Conservation (phyloP, 92 coral and sea anemone genomes). For the Palythoa grandis region DNA sequence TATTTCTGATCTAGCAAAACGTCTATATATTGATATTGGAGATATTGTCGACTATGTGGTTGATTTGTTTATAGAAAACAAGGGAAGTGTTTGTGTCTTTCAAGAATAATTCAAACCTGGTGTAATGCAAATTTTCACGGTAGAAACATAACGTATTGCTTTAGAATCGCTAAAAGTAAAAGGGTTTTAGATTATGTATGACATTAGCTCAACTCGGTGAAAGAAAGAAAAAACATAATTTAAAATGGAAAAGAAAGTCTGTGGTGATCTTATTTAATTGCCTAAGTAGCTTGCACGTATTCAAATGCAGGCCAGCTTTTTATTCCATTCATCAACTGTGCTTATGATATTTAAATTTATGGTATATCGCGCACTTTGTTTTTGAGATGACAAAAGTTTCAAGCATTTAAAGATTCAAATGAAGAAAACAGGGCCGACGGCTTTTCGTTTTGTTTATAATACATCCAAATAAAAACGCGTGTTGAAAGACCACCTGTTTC, state of each 20-base stretch:
- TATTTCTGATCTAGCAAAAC: conserved; percentile 11
- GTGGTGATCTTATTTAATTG: conserved; percentile 16
- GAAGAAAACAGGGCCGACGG: conserved; percentile 2
- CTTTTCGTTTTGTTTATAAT: neutral
- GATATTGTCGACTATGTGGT: conserved; percentile 21
- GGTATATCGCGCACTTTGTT: neutral
- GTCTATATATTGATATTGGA: neutral
- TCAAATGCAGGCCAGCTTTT: conserved; percentile 39
- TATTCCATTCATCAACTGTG: conserved; percentile 28
- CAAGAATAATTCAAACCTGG: neutral
- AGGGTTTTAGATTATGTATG: neutral
- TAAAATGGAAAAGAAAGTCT: conserved; percentile 1
- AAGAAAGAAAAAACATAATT: neutral
- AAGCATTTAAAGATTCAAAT: neutral
- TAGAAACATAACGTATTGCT: neutral
- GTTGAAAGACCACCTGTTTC: conserved; percentile 22
- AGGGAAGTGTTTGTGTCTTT: conserved; percentile 29
- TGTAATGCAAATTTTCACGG: neutral
- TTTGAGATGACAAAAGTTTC: neutral
- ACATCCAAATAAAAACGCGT: conserved; percentile 1
- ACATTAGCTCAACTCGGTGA: neutral
- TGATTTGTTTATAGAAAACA: conserved; percentile 46
- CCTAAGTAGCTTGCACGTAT: conserved; percentile 22
- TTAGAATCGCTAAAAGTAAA: neutral
- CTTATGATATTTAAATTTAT: conserved; percentile 5